A percentile compares a stretch with the other conserved stretches of the same genome.
Conservation (phyloP, 2,888 invertebrate species). For the Panopea generosa region DNA sequence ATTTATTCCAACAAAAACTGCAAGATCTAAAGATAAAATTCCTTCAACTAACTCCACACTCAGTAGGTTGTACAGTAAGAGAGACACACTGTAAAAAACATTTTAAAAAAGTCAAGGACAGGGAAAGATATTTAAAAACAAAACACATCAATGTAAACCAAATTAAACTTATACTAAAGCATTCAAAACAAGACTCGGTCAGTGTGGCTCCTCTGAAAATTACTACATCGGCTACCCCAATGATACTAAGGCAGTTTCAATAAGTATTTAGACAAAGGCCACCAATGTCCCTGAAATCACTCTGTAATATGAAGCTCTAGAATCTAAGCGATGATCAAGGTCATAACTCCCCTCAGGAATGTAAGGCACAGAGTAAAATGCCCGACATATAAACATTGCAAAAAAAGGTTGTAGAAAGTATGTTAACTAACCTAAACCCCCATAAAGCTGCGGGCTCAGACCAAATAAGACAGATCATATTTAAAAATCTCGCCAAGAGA, state of each 20-base stretch:
- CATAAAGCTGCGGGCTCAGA: not conserved
- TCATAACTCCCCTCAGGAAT: too few species aligned
- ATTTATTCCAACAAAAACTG: constrained; percentile 20
- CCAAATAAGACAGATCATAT: not conserved
- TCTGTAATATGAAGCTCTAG: constrained; percentile 29
- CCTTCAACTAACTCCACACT: constrained; percentile 17
- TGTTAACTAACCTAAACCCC: not conserved
- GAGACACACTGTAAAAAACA: constrained; percentile 10
- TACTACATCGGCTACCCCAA: constrained; percentile 8
- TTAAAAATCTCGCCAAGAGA: too few species aligned
- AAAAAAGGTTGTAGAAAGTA: not conserved
- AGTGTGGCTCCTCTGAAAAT: constrained; percentile 22
- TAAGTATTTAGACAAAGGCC: constrained; percentile 38
- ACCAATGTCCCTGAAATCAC: constrained; percentile 27
- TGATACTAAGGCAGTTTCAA: constrained; percentile 33
- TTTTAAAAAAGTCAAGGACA: not conserved
- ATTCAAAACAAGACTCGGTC: too few species aligned
- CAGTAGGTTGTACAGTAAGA: constrained; percentile 19
- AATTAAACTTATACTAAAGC: constrained; percentile 20
- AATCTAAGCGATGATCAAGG: constrained; percentile 13
- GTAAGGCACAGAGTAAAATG: not conserved
- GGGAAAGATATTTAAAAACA: not conserved
- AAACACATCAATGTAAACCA: constrained; percentile 20
- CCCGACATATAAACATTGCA: too few species aligned
- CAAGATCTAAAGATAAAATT: constrained; percentile 26